These are phyloP conservation scores for Lutraria rhynchaena DNA, from an alignment of 1,140 invertebrate genomes.

Conservation along the genomic window DNA sequence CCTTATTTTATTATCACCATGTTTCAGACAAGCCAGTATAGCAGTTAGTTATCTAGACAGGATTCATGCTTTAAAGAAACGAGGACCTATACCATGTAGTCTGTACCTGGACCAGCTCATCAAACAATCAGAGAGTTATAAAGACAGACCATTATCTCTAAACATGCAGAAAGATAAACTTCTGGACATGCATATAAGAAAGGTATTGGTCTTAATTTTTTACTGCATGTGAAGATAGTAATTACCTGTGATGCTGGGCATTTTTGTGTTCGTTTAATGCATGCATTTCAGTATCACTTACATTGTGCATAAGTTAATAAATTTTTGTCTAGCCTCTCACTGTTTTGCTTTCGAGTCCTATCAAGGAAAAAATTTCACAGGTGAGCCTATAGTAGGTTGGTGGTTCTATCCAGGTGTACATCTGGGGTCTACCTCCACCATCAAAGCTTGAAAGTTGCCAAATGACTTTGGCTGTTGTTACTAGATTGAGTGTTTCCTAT, in stretches of 20 bases:
- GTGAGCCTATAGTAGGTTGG: too few species aligned
- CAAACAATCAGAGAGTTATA: slow-evolving; percentile 69
- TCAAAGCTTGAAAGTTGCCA: too few species aligned
- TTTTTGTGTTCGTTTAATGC: background rate
- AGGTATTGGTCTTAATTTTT: slow-evolving; percentile 58
- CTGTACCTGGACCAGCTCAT: slow-evolving; percentile 91
- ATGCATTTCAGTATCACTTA: background rate
- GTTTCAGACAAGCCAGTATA: slow-evolving; percentile 86
- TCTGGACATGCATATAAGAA: slow-evolving; percentile 70
- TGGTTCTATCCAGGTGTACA: too few species aligned
- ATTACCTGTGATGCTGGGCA: too few species aligned
- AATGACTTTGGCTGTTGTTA: too few species aligned
- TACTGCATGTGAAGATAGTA: too few species aligned
- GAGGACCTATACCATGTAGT: slow-evolving; percentile 89
- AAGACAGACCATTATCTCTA: slow-evolving; percentile 38
- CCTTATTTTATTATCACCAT: too few species aligned
- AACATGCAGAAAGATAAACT: slow-evolving; percentile 70
- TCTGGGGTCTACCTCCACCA: too few species aligned
- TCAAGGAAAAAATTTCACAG: too few species aligned
- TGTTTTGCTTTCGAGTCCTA: too few species aligned
- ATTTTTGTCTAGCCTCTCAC: background rate
- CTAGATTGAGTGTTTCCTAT: too few species aligned
- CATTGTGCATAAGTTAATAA: too few species aligned
- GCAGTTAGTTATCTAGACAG: slow-evolving; percentile 89
- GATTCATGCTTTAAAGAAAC: slow-evolving; percentile 90